These are phyloP conservation scores for Hymenopus coronatus DNA, from an alignment of 2,888 invertebrate species.

Conservation along the genomic window DNA sequence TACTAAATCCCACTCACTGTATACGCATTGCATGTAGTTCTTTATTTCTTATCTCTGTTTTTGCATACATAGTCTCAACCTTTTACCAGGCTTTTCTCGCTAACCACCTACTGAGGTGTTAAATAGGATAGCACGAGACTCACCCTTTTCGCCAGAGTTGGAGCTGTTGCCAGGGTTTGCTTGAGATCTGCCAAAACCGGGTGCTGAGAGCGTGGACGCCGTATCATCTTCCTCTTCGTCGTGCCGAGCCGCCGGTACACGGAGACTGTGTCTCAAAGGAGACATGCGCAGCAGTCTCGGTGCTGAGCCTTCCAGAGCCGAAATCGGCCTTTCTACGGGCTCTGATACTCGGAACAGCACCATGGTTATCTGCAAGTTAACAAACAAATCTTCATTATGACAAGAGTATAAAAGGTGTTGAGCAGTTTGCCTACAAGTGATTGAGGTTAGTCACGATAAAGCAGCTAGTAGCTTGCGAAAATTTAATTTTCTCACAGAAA, in stretches of 20 bases:
- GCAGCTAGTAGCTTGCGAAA: too few relatives aligned
- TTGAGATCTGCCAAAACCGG: not conserved
- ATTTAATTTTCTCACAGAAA: too few relatives aligned
- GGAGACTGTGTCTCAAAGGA: conserved; percentile 57
- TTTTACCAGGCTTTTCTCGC: too few relatives aligned
- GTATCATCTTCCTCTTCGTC: conserved; percentile 20
- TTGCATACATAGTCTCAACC: too few relatives aligned
- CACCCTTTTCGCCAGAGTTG: not conserved
- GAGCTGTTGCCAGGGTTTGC: not conserved
- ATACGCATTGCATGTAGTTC: too few relatives aligned
- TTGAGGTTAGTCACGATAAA: too few relatives aligned
- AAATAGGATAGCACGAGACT: not conserved
- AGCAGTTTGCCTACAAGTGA: too few relatives aligned
- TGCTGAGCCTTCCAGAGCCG: conserved; percentile 53
- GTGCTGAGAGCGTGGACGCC: conserved; percentile 27
- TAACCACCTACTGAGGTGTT: too few relatives aligned
- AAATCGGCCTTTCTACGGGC: not conserved
- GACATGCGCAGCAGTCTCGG: conserved; percentile 60
- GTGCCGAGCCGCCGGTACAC: conserved; percentile 44
- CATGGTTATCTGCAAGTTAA: not conserved
- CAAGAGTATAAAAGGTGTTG: too few relatives aligned
- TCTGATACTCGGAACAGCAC: conserved; percentile 28
- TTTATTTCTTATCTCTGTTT: too few relatives aligned
- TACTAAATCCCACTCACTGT: too few relatives aligned
- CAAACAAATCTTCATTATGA: not conserved